phyloP scores from a whole-genome alignment of 2,888 invertebrate genomes.

The Choristoneura rosaceana region DNA sequence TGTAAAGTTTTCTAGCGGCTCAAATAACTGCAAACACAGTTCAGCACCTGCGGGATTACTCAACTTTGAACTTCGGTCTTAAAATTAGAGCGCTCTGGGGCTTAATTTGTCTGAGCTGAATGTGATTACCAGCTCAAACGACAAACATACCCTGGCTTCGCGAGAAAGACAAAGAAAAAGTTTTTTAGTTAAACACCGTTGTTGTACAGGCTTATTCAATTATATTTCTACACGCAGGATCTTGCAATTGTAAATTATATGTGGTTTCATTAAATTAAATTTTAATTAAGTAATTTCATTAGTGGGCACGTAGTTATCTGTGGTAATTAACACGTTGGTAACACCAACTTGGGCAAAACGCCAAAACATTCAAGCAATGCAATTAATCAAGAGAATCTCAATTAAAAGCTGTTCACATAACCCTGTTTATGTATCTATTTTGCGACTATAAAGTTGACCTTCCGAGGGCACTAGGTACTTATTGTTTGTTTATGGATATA shows the following conservation, averaged over 20 bases:
- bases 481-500: constrained; percentile 25
- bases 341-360: constrained; percentile 19
- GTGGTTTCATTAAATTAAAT: not conserved
- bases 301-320: not conserved
- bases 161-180: constrained; percentile 57
- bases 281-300: not conserved
- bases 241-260: not conserved
- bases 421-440: not conserved
- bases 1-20: constrained; percentile 60
- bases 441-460: constrained; percentile 19
- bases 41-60: constrained; percentile 66
- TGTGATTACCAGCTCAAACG: constrained; percentile 63
- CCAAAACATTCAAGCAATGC: constrained; percentile 23
- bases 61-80: constrained; percentile 55
- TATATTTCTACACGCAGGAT: not conserved
- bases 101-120: constrained; percentile 63
- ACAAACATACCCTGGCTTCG: constrained; percentile 56
- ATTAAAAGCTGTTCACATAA: constrained; percentile 10
- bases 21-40: constrained; percentile 64
- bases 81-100: constrained; percentile 60
- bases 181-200: constrained; percentile 49
- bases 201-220: not conserved
- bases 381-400: constrained; percentile 21
- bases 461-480: not conserved
- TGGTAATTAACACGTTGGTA: not conserved